Conservation (phyloP, 2,888 invertebrate species). For the Dyspetes luteomarginatus region DNA sequence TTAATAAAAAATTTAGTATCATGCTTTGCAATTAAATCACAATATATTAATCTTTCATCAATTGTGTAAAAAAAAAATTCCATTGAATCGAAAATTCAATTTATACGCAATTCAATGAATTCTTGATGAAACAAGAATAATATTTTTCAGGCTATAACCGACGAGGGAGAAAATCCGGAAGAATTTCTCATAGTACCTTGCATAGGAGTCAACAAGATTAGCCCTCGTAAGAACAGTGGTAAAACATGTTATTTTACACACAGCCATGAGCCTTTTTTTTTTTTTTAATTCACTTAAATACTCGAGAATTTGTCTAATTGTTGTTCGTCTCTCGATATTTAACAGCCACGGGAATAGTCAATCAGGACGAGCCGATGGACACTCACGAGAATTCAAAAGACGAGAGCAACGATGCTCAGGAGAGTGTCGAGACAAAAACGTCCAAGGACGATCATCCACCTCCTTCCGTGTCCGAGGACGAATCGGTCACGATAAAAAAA, state of each 20-base stretch:
- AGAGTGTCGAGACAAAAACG: slow-evolving; percentile 69
- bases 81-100: background rate
- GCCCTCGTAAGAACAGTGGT: slow-evolving; percentile 77
- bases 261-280: background rate
- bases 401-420: slow-evolving; percentile 70
- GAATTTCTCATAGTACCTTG: slow-evolving; percentile 85
- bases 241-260: slow-evolving; percentile 62
- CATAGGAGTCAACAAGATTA: slow-evolving; percentile 75
- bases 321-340: no score
- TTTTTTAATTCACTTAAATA: background rate
- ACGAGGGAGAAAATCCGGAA: slow-evolving; percentile 90
- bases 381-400: slow-evolving; percentile 74
- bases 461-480: slow-evolving; percentile 59
- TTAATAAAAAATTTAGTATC: no score
- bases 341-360: slow-evolving; percentile 67
- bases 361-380: slow-evolving; percentile 74
- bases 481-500: slow-evolving; percentile 49
- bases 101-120: slow-evolving; percentile 19
- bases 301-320: no score
- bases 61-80: no score
- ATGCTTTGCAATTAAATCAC: background rate
- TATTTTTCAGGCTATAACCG: slow-evolving; percentile 86
- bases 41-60: no score
- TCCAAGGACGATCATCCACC: slow-evolving; percentile 71
- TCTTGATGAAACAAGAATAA: slow-evolving; percentile 24